Base-by-base conservation (phyloP, 64 coral and sea anemone genomes). In the Dendronephthya gigantea region DNA sequence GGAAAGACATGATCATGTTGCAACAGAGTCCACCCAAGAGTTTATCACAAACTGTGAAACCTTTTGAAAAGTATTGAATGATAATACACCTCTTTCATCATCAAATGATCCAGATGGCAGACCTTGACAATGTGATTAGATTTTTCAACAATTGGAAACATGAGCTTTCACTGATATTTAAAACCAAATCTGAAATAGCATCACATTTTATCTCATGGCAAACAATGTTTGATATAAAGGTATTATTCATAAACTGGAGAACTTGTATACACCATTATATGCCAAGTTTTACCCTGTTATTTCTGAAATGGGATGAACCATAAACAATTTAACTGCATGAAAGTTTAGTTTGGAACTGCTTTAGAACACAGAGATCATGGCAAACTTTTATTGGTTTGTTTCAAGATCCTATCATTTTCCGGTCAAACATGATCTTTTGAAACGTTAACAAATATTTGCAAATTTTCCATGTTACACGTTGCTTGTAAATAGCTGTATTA, bases 221-320 rank as follows among this genome's bases (percentile, higher is more conserved):
- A 79, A 79, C 72, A 79, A 33, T 79, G n/a, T 79, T 79, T 79
- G 72, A 79, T 79, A 35, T 79, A 34, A 29, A 79, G 72, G 72
- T 79, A 29, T 36, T 33, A 16, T 29, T 14, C 29, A 2, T 4
- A 79, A 28, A 36, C n/a, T n/a, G n/a, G n/a, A n/a, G n/a, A n/a
- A n/a, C n/a, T n/a, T n/a, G n/a, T n/a, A n/a, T n/a, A n/a, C n/a
- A n/a, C n/a, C n/a, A n/a, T n/a, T n/a, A n/a, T n/a, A n/a, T n/a
- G n/a, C n/a, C n/a, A n/a, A n/a, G n/a, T n/a, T n/a, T n/a, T n/a
- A n/a, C n/a, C n/a, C n/a, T n/a, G n/a, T n/a, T n/a, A n/a, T n/a
- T n/a, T n/a, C n/a, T n/a, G n/a, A n/a, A n/a, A n/a, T n/a, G n/a
- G n/a, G n/a, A n/a, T n/a, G n/a, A n/a, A n/a, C n/a, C n/a, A n/a